Base-by-base conservation (phyloP, 1,140 invertebrate genomes). In the Eufriesea mexicana region DNA sequence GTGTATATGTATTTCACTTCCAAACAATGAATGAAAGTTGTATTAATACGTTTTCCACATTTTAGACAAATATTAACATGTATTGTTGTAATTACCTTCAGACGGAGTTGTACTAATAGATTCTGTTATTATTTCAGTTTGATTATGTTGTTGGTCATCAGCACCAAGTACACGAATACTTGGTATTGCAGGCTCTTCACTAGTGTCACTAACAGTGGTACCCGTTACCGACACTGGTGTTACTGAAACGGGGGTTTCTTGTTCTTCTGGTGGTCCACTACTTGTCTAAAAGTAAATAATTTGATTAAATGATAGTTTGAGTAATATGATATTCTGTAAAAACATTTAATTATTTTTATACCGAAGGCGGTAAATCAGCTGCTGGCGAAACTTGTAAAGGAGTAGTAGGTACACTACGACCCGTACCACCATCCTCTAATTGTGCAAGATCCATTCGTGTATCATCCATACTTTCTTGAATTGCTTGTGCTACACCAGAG, bases 401-500 rank as follows among this genome's bases (percentile, higher is more conserved):
- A 5, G 96, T 97, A 18, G 95, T 96, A 0, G 97, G 96, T 18
- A 97, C 96, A 92, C 96, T 97, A 66, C 96, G 93, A 18, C 96
- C 96, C 54, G 95, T 96, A 62, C 95, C 90, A 91, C 84, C 94
- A 71, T 97, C 96, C 88, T 97, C 96, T 87, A 97, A 94, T 82
- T 96, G 96, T 20, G 95, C 95, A 25, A 97, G 92, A 92, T 98
- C 97, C 92, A 97, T 96, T 87, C 97, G 95, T 1, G 96, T 97
- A 90, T 97, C 97, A 90, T 97, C 97, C 94, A 97, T 96, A 9
- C 96, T 95, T 92, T 96, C 96, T 72, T 95, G 95, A 45, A 95
- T 94, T 79, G 92, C 94, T 87, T 94, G 95, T 55, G 93, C 93
- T 73, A 94, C 92, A 16, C 92, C 93, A n/a, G 93, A 93, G 25